These are phyloP conservation scores for Drosophila nasuta DNA, from an alignment of 1,140 invertebrate species.

Conservation along the genomic window DNA sequence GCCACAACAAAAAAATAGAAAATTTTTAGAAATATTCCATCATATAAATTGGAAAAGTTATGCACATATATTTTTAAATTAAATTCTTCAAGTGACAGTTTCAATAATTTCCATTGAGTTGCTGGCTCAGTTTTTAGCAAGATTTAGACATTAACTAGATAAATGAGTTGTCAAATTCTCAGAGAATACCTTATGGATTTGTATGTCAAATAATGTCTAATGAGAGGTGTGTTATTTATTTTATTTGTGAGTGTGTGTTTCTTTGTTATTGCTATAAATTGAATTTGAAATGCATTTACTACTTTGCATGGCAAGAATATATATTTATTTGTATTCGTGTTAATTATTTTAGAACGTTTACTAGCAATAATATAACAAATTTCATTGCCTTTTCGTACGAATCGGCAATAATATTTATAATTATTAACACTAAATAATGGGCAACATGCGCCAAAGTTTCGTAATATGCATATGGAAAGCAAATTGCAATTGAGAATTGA, in stretches of 20 bases:
- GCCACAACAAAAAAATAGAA: no score
- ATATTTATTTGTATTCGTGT: constrained; percentile 33
- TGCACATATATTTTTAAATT: no score
- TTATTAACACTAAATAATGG: constrained; percentile 59
- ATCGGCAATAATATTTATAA: constrained; percentile 43
- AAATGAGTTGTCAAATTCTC: constrained; percentile 9
- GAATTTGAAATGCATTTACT: constrained; percentile 12
- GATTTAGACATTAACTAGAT: background rate
- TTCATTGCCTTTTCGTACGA: constrained; percentile 31
- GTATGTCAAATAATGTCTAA: background rate
- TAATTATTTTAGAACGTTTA: constrained; percentile 50
- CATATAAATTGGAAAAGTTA: no score
- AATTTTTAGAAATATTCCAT: no score
- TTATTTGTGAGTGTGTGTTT: background rate
- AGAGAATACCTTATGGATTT: background rate
- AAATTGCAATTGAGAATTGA: constrained; percentile 45
- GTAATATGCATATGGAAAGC: constrained; percentile 47
- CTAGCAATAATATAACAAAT: constrained; percentile 32
- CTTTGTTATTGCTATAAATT: constrained; percentile 10
- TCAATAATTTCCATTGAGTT: background rate
- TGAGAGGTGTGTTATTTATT: background rate
- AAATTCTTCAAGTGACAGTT: background rate
- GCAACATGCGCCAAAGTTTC: constrained; percentile 59
- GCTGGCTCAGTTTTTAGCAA: background rate
- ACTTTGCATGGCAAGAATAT: background rate